Evolutionary conservation across 2,888 invertebrate genomes (phyloP).

Genomic region (Actias luna): DNA sequence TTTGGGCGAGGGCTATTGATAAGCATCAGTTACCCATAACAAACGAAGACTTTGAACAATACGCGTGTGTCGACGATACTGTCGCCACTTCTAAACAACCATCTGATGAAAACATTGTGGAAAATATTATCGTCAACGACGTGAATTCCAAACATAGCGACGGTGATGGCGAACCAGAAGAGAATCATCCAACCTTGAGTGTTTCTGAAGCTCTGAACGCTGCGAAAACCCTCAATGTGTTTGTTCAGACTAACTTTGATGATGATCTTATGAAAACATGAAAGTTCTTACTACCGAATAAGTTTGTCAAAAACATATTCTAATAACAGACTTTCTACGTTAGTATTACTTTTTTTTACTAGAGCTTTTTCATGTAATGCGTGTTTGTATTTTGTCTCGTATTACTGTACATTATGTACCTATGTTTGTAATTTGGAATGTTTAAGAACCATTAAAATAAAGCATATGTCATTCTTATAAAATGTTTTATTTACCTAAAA

Average conservation of each 20-base stretch:
- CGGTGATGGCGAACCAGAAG: conserved; percentile 28
- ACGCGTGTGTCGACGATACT: conserved; percentile 27
- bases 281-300: conserved; percentile 30
- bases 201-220: conserved; percentile 29
- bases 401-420: too few species aligned
- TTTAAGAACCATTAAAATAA: too few species aligned
- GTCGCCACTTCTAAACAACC: conserved; percentile 30
- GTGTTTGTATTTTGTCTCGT: too few species aligned
- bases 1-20: conserved; percentile 28
- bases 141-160: conserved; percentile 24
- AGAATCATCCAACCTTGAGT: conserved; percentile 25
- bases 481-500: conserved; percentile 5
- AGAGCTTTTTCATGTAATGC: too few species aligned
- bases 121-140: conserved; percentile 30
- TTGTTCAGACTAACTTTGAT: conserved; percentile 31
- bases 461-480: neutral
- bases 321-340: conserved; percentile 22
- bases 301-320: conserved; percentile 24
- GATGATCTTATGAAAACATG: conserved; percentile 30
- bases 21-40: conserved; percentile 24
- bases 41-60: conserved; percentile 30
- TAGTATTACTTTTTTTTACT: too few species aligned
- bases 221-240: conserved; percentile 27
- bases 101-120: conserved; percentile 34
- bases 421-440: too few species aligned